phyloP scores from a whole-genome alignment of 2,888 invertebrate species.

The Watsonalla cultraria region DNA sequence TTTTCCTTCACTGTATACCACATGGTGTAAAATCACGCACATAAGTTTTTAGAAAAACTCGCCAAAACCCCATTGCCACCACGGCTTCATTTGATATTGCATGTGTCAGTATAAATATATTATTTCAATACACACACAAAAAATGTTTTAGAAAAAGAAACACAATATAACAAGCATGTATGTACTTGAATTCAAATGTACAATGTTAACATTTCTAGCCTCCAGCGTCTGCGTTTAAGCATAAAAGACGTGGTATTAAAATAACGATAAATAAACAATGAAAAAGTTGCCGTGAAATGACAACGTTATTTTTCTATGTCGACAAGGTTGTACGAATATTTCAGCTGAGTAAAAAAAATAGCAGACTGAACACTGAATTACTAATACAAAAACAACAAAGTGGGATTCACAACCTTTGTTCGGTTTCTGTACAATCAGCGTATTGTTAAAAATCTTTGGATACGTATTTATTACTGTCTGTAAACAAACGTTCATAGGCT shows the following conservation, averaged over 20 bases:
- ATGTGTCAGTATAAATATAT: too few relatives aligned
- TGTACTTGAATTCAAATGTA: not conserved
- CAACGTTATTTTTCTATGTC: slow-evolving; percentile 1
- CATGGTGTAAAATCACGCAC: too few relatives aligned
- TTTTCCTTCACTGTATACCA: too few relatives aligned
- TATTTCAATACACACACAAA: too few relatives aligned
- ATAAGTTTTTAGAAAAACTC: too few relatives aligned
- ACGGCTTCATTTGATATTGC: too few relatives aligned
- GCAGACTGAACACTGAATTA: not conserved
- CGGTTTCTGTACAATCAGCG: not conserved
- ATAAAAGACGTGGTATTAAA: not conserved
- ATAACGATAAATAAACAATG: not conserved
- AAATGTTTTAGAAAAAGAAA: too few relatives aligned
- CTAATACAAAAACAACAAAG: slow-evolving; percentile 1
- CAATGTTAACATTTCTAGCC: not conserved
- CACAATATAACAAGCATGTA: not conserved
- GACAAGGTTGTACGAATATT: not conserved
- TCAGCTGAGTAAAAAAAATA: slow-evolving; percentile 1
- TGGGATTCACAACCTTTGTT: not conserved
- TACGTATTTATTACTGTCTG: not conserved
- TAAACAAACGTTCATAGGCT: too few relatives aligned
- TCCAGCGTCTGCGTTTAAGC: not conserved
- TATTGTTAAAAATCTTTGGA: not conserved
- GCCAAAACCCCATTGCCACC: too few relatives aligned
- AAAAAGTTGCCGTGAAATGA: not conserved